Base-by-base conservation (phyloP, 1,140 invertebrate genomes). In the Ceratosolen fusciceps region DNA sequence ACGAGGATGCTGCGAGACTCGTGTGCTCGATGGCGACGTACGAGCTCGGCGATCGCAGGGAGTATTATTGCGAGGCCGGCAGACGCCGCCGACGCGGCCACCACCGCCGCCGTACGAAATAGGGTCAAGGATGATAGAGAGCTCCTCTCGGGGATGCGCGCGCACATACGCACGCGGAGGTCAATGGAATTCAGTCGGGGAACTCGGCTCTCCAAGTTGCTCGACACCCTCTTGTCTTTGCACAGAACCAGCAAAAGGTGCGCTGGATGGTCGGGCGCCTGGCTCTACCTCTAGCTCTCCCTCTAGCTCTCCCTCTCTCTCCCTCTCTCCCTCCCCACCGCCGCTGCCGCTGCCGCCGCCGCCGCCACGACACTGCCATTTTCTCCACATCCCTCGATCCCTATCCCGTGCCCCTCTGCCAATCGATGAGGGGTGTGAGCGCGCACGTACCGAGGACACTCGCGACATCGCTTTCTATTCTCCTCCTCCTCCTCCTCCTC, bases 101-200 rank as follows among this genome's bases (percentile, higher is more conserved):
- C n/a, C n/a, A n/a, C n/a, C 5, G 39, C 12, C 39, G 72, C 14
- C 31, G 43, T 14, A 54, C 34, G 7, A 39, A 84, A 83, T 65
- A 31, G 31, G 83, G 83, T 84, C 83, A 84, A 84, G 81, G 83
- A 78, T 84, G 82, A 83, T 83, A 83, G 81, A 83, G 82, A 79
- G 73, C 67, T 43, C 31, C 70, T 71, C 43, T 68, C 34, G 10
- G 39, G 49, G 29, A 26, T 65, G 58, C 47, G 77, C 47, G 47
- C 47, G 56, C 58, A 60, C 43, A 24, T 16, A 52, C 52, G 8
- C 34, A 77, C 56, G 79, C 71, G 72, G 79, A 73, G 82, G 81
- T 83, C 83, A 82, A 84, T 82, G 80, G 80, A 79, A 83, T 84
- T 83, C 82, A 74, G 43, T 7, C 2, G 58, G 1, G 56, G 8